Base-by-base conservation (phyloP, 2,113 vertebrate species). In the Lophochroa leadbeateri region DNA sequence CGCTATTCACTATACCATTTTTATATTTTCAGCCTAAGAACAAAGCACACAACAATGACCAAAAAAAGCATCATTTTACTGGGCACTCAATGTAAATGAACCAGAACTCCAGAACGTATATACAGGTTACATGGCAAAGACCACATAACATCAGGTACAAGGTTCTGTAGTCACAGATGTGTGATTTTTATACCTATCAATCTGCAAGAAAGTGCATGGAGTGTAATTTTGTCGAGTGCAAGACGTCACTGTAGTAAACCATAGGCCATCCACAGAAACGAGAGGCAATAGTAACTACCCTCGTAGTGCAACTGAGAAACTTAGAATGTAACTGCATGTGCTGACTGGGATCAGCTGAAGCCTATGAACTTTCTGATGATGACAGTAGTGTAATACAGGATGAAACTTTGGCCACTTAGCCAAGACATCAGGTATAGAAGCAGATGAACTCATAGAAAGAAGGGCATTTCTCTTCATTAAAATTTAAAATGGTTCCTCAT, bases 391-490 rank as follows among this genome's bases (percentile, higher is more conserved):
- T 69, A 83, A 82, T 11, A 50, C 50, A 82, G 61, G 72, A 81
- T 46, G 88, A 92, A 91, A 58, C 52, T 82, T 70, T 70, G 35
- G 25, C 82, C 61, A 77, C 71, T 79, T 35, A 85, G 47, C 63
- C 72, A 17, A 93, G 61, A 50, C 27, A 85, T 24, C 68, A 93
- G 35, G 29, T 43, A 69, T 9, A 77, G 44, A 82, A 91, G 27
- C n/a, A 37, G 21, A 68, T 13, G 10, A 70, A 79, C 41, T 92
- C 80, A 46, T 84, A 84, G n/a, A 44, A 88, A 79, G 70, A 80
- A 88, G 60, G 79, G 28, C 17, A 90, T 90, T 92, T 88, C 75
- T 92, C 53, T 77, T 83, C 63, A 93, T 90, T 88, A 88, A 94
- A 88, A 86, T 92, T 79, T 77, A 63, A 90, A 95, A 90, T 72